Percentiles rank a stretch among this genome's conserved stretches.
Evolutionary conservation across 2,888 invertebrate genomes (phyloP).

Genomic region (Eilema depressum): DNA sequence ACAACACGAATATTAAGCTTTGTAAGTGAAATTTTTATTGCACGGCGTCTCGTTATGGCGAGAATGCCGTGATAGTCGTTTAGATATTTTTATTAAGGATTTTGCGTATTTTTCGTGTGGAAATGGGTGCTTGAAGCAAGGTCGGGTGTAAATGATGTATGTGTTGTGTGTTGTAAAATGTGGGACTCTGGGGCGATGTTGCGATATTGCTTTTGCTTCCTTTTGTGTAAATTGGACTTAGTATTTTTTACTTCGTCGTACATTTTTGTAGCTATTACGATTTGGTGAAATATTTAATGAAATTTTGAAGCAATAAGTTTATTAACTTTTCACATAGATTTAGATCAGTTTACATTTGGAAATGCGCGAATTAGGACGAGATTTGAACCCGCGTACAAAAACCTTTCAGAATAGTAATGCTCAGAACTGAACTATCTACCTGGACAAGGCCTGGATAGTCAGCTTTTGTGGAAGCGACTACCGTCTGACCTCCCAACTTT

Average conservation of each 20-base stretch:
- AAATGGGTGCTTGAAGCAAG: constrained; percentile 22
- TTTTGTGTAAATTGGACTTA: constrained; percentile 6
- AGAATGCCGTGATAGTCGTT: constrained; percentile 41
- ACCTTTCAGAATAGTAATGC: too few relatives aligned
- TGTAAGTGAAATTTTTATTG: constrained; percentile 55
- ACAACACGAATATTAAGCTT: constrained; percentile 51
- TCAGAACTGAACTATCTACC: too few relatives aligned
- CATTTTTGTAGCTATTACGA: neutral
- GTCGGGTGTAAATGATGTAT: constrained; percentile 25
- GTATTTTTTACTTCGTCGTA: neutral
- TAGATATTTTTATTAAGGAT: constrained; percentile 32
- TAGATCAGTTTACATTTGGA: too few relatives aligned
- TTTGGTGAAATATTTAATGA: neutral
- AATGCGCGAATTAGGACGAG: too few relatives aligned
- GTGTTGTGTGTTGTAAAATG: constrained; percentile 19
- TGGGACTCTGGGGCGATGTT: neutral
- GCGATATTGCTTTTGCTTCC: constrained; percentile 6
- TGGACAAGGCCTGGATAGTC: too few relatives aligned
- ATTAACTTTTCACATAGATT: too few relatives aligned
- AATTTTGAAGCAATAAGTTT: too few relatives aligned
- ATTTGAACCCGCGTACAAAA: too few relatives aligned
- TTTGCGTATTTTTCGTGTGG: constrained; percentile 26
- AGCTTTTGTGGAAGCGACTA: too few relatives aligned
- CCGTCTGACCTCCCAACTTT: too few relatives aligned
- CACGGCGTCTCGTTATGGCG: constrained; percentile 46